phyloP scores from a whole-genome alignment of 2,888 invertebrate species.

The Macropis europaea region DNA sequence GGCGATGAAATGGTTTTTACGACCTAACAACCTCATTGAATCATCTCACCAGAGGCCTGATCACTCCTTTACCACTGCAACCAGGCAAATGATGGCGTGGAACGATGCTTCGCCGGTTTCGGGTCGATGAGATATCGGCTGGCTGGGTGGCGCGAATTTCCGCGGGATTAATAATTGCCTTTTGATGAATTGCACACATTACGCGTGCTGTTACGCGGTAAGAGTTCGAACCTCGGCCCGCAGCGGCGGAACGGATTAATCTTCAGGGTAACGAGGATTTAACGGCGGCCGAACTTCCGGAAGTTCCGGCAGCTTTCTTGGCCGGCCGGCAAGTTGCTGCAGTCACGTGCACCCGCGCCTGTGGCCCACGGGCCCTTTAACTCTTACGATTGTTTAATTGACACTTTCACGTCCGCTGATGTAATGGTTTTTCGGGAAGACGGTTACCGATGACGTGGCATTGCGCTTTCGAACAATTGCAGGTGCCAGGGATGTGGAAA shows the following conservation, averaged over 20 bases:
- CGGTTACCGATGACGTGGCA: too few species aligned
- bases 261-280: conserved; percentile 63
- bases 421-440: too few species aligned
- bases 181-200: conserved; percentile 51
- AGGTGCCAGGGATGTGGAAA: too few species aligned
- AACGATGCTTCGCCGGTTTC: conserved; percentile 1
- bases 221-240: conserved; percentile 30
- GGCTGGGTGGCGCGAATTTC: neutral
- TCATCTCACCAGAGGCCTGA: too few species aligned
- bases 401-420: too few species aligned
- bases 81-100: too few species aligned
- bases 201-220: conserved; percentile 32
- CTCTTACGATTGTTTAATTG: conserved; percentile 47
- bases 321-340: conserved; percentile 24
- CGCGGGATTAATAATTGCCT: conserved; percentile 47
- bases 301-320: conserved; percentile 50
- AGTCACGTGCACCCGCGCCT: conserved; percentile 43
- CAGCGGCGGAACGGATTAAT: conserved; percentile 54
- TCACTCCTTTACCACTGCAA: too few species aligned
- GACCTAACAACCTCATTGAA: too few species aligned
- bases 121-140: conserved; percentile 12
- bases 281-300: conserved; percentile 56
- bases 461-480: too few species aligned
- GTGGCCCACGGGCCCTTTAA: conserved; percentile 20
- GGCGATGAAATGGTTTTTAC: too few species aligned